These are phyloP conservation scores for Spilogale gracilis DNA, from an alignment of 2,113 vertebrate genomes.

Conservation along the genomic window DNA sequence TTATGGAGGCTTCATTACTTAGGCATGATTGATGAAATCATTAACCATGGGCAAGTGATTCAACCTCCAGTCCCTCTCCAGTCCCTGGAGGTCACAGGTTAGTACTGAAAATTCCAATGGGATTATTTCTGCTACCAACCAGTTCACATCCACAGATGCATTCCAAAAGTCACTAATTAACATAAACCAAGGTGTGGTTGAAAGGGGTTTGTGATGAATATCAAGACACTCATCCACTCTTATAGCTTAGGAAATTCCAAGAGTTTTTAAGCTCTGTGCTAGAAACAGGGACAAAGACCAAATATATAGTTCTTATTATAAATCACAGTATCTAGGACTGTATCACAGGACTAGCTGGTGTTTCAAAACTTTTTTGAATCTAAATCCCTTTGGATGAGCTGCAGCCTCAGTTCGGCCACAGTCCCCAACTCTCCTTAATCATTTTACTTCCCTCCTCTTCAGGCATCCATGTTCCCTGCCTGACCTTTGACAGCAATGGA, in stretches of 20 bases:
- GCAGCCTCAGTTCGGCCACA: not conserved
- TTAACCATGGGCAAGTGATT: not conserved
- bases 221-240: not conserved
- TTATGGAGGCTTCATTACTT: not conserved
- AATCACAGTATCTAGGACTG: not conserved
- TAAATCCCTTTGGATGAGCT: not conserved
- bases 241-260: not conserved
- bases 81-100: not conserved
- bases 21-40: not conserved
- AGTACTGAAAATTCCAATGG: not conserved
- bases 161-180: not conserved
- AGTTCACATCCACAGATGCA: not conserved
- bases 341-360: not conserved
- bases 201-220: not conserved
- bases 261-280: not conserved
- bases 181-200: not conserved
- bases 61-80: not conserved
- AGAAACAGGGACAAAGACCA: not conserved
- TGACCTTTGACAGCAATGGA: not conserved
- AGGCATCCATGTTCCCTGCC: not conserved
- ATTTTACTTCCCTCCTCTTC: not conserved
- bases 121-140: not conserved
- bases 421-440: not conserved
- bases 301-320: not conserved
- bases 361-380: not conserved